Percentiles rank a stretch among this genome's conserved stretches.
Evolutionary conservation across 2,797 vertebrate genomes (phyloP).

Genomic region (Spinus pinus): DNA sequence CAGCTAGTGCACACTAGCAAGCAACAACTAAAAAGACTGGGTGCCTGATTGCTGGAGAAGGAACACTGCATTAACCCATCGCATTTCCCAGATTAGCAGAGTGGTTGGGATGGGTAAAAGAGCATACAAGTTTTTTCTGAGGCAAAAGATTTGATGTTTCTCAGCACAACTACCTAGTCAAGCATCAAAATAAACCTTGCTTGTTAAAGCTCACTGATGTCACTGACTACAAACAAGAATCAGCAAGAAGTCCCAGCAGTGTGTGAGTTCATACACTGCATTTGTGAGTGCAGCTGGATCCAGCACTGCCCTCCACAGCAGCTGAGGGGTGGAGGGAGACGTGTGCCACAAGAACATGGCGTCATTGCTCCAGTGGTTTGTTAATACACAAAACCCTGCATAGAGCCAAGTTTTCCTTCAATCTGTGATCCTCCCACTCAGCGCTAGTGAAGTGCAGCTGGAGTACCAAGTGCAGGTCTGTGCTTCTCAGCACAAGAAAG

Average conservation of each 20-base stretch:
- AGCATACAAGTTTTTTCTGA: rapidly evolving
- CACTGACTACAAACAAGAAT: rapidly evolving
- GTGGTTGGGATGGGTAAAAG: neutral
- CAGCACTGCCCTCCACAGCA: no score
- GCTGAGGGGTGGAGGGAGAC: neutral
- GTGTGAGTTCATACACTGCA: rapidly evolving
- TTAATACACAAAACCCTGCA: no score
- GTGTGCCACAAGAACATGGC: rapidly evolving
- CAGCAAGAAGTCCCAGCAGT: rapidly evolving
- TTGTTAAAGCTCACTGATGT: neutral
- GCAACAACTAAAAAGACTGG: neutral
- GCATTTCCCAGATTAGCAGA: rapidly evolving
- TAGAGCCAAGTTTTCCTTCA: no score
- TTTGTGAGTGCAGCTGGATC: rapidly evolving
- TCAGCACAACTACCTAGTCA: neutral
- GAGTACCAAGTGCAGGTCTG: no score
- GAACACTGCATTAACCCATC: neutral
- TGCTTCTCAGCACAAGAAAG: neutral
- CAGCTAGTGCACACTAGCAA: neutral
- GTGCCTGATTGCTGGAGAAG: no score
- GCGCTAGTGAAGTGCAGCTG: neutral
- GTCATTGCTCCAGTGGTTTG: neutral
- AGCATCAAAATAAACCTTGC: neutral
- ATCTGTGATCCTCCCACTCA: no score
- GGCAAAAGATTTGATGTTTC: neutral